A percentile compares a stretch with the other conserved stretches of the same genome.
Conservation (phyloP, 2,113 vertebrate genomes). For the Cyanoliseus patagonus region DNA sequence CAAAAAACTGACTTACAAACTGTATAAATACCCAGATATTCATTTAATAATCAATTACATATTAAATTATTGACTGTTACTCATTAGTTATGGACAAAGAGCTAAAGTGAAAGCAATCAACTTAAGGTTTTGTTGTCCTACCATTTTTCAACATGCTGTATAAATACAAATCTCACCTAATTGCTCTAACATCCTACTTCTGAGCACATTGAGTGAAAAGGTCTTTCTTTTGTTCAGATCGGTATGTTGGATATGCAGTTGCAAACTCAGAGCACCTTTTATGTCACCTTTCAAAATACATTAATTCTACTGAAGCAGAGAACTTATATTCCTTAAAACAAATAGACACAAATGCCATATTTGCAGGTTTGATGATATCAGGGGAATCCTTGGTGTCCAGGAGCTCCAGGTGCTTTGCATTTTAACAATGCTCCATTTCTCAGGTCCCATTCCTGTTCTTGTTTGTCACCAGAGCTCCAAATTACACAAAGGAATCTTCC, state of each 20-base stretch:
- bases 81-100: slow-evolving; percentile 10
- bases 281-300: background rate
- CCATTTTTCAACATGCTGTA: background rate
- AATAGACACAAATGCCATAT: background rate
- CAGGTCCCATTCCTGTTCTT: background rate
- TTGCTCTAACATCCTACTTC: background rate
- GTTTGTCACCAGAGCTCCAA: background rate
- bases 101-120: background rate
- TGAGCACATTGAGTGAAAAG: accelerated
- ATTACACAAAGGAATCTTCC: background rate
- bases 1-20: slow-evolving; percentile 1
- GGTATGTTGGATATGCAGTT: background rate
- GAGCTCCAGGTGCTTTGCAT: background rate
- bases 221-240: background rate
- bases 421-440: background rate
- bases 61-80: background rate
- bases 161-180: background rate
- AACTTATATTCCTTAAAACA: background rate
- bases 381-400: background rate
- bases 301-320: background rate
- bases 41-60: slow-evolving; percentile 54
- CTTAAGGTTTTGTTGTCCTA: background rate
- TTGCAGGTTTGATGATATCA: background rate
- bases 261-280: background rate
- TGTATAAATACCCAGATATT: slow-evolving; percentile 10